phyloP scores from a whole-genome alignment of 2,113 vertebrate species.

The Sciurus niger region DNA sequence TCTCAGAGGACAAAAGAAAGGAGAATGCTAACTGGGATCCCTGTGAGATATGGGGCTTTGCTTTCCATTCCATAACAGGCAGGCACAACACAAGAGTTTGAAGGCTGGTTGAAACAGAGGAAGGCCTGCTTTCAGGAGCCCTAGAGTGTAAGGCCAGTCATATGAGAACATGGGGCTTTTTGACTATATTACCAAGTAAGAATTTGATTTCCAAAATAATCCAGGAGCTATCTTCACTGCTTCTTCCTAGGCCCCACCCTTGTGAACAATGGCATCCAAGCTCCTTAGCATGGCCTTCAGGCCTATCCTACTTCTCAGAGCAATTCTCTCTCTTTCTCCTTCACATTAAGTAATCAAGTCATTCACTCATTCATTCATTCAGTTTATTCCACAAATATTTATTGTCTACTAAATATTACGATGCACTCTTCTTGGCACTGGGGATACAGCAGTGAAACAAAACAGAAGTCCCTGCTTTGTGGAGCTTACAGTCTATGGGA shows the following conservation, averaged over 20 bases:
- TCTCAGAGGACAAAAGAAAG: conserved; percentile 35
- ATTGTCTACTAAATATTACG: conserved; percentile 74
- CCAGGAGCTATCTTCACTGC: conserved; percentile 4
- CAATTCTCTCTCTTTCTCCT: conserved; percentile 37
- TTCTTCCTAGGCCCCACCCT: background rate
- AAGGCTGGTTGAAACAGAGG: conserved; percentile 4
- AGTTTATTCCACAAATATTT: conserved; percentile 81
- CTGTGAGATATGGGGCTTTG: background rate
- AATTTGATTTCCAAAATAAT: conserved; percentile 51
- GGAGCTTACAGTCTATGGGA: conserved; percentile 76
- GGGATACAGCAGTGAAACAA: conserved; percentile 70
- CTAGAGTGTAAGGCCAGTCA: background rate
- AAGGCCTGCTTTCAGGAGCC: background rate
- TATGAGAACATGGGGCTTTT: background rate
- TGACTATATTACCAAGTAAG: background rate
- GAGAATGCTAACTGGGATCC: background rate
- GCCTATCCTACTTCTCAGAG: background rate
- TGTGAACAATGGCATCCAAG: conserved; percentile 47
- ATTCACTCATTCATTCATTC: conserved; percentile 63
- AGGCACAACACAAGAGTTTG: background rate
- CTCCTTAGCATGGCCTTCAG: conserved; percentile 2
- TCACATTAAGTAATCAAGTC: conserved; percentile 24
- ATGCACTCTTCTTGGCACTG: conserved; percentile 68
- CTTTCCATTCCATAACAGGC: background rate
- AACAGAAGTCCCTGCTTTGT: conserved; percentile 76